A percentile compares a stretch with the other conserved stretches of the same genome.
phyloP scores from a whole-genome alignment of 2,797 vertebrate genomes.

The Pseudochirops cupreus region DNA sequence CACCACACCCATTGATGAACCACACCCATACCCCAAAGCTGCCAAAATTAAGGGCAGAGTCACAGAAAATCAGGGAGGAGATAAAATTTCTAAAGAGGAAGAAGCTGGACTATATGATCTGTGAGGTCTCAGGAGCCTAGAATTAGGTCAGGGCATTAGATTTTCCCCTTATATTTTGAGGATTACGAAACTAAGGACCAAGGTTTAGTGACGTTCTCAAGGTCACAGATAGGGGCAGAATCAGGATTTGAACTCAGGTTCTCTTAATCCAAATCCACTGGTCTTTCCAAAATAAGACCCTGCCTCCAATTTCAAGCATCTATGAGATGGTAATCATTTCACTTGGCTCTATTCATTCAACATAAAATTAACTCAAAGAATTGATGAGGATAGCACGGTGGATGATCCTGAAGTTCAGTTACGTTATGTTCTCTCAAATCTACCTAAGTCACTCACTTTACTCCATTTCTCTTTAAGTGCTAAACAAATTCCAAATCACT shows the following conservation, averaged over 20 bases:
- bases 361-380: not conserved
- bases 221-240: not conserved
- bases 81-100: constrained; percentile 37
- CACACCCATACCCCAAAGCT: not conserved
- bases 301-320: not conserved
- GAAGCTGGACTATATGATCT: not conserved
- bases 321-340: constrained; percentile 12
- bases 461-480: constrained; percentile 69
- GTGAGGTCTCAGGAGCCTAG: not conserved
- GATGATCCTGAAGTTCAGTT: constrained; percentile 43
- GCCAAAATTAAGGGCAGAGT: constrained; percentile 40
- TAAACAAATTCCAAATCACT: constrained; percentile 64
- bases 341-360: constrained; percentile 32
- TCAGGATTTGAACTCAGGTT: not conserved
- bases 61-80: constrained; percentile 40
- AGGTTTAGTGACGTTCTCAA: not conserved
- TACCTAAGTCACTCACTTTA: constrained; percentile 21
- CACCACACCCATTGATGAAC: not conserved
- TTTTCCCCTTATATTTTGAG: not conserved
- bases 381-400: not conserved
- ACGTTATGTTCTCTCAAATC: not conserved
- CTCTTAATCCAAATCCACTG: not conserved
- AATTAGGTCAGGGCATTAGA: not conserved
- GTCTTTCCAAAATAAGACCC: not conserved
- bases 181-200: not conserved